Evolutionary conservation across 2,888 invertebrate species (phyloP).

Genomic region (Phortica magna): DNA sequence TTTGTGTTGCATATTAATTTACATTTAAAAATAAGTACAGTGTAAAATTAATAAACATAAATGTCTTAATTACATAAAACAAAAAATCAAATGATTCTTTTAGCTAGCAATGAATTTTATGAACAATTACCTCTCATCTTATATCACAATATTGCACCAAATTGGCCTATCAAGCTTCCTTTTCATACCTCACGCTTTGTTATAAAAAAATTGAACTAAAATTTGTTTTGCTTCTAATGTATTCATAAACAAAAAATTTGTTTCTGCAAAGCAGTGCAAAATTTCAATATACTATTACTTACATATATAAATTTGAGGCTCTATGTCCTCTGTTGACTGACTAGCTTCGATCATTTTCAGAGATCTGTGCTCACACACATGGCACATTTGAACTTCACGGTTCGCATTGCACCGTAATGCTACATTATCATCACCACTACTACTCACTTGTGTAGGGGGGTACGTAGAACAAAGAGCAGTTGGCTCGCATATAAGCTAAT

Average conservation of each 20-base stretch:
- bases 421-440: conserved; percentile 42
- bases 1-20: conserved; percentile 10
- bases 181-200: background rate
- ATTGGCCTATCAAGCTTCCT: conserved; percentile 67
- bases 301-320: background rate
- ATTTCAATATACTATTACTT: background rate
- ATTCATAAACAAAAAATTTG: background rate
- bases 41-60: conserved; percentile 1
- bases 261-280: conserved; percentile 2
- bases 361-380: conserved; percentile 38
- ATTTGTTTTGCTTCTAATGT: background rate
- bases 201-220: conserved; percentile 16
- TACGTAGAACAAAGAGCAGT: background rate
- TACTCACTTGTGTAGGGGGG: conserved; percentile 51
- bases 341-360: conserved; percentile 28
- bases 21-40: conserved; percentile 15
- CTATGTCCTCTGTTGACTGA: background rate
- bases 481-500: background rate
- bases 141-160: conserved; percentile 78
- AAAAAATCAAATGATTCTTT: conserved; percentile 7
- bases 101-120: conserved; percentile 13
- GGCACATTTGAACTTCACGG: conserved; percentile 64
- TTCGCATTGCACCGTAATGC: conserved; percentile 41
- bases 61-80: conserved; percentile 21
- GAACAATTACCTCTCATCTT: background rate